Evolutionary conservation across 2,888 invertebrate genomes (phyloP), one percentile per base, ranked within the genome.

Genomic region (Tethea ocularis): DNA sequence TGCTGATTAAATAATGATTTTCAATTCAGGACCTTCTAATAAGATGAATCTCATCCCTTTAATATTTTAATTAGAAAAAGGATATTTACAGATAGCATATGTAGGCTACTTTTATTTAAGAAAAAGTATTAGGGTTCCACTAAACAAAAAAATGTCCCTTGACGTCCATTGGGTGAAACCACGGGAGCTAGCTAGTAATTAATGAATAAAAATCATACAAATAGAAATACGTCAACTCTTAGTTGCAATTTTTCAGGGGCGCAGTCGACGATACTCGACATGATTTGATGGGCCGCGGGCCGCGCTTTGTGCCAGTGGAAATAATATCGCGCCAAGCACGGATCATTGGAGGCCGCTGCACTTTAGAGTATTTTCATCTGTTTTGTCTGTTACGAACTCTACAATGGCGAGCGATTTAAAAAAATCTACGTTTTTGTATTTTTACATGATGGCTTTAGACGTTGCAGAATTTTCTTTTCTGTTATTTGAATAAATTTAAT

Each of bases 321-420:
- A 86, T 87, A 87, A 86, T 86, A 84, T 85, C 78, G 82, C 74
- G 68, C 72, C 69, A 65, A 69, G 66, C 79, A 77, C 82, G 84
- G 84, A 83, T 86, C 85, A 87, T 86, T 83, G 86, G 77, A 83
- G 74, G 71, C 73, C 78, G 71, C 78, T 80, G 82, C 83, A 86
- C 84, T 87, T 80, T 78, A 80, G 74, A 78, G 78, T 80, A 79
- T 84, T 86, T 79, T 79, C 86, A 88, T 88, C 85, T 81, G 80
- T 77, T 78, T 74, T 75, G 63, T 71, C 64, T 70, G 71, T 69
- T 67, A 74, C 68, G 63, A 74, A 73, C 72, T 68, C 46, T 63
- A 86, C 87, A 88, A 88, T 87, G 69, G 78, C 59, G 63, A 73
- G 70, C 85, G 82, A 85, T 87, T 84, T 85, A 78, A 83, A 86